Percentiles rank a stretch among this genome's conserved stretches.
Conservation (phyloP, 2,113 vertebrate genomes). For the Myrmecophaga tridactyla region DNA sequence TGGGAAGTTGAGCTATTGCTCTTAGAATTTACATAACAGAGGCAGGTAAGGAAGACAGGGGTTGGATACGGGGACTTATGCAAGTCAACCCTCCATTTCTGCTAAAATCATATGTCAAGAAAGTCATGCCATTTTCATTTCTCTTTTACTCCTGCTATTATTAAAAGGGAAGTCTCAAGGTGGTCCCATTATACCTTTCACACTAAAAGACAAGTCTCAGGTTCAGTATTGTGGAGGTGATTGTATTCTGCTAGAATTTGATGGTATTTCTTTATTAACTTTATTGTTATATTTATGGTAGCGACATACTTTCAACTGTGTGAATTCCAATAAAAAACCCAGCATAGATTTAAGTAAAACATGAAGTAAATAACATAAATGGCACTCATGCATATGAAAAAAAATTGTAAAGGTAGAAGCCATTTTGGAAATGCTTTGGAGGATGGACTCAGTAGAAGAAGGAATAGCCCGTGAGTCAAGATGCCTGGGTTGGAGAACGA, state of each 20-base stretch:
- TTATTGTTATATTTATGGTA: not conserved
- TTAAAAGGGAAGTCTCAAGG: not conserved
- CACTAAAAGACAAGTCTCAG: not conserved
- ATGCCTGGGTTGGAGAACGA: not conserved
- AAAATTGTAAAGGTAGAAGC: not conserved
- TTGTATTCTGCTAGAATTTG: not conserved
- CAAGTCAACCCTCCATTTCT: not conserved
- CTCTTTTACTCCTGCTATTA: not conserved
- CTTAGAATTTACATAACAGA: not conserved
- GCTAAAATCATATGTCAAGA: not conserved
- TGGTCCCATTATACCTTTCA: not conserved
- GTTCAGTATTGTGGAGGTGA: not conserved
- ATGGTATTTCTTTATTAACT: not conserved
- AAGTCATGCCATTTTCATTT: not conserved
- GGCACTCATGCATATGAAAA: not conserved
- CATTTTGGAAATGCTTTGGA: not conserved
- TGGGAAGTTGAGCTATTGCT: not conserved
- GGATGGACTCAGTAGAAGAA: not conserved
- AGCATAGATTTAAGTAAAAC: not conserved
- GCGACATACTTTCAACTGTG: not conserved
- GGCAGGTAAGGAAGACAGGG: not conserved
- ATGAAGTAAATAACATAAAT: not conserved
- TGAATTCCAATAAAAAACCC: not conserved
- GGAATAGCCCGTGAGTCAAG: not conserved
- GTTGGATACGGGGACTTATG: too few relatives aligned